A percentile compares a stretch with the other conserved stretches of the same genome.
Evolutionary conservation across 1,140 invertebrate species (phyloP).

Genomic region (Carposina sasakii): DNA sequence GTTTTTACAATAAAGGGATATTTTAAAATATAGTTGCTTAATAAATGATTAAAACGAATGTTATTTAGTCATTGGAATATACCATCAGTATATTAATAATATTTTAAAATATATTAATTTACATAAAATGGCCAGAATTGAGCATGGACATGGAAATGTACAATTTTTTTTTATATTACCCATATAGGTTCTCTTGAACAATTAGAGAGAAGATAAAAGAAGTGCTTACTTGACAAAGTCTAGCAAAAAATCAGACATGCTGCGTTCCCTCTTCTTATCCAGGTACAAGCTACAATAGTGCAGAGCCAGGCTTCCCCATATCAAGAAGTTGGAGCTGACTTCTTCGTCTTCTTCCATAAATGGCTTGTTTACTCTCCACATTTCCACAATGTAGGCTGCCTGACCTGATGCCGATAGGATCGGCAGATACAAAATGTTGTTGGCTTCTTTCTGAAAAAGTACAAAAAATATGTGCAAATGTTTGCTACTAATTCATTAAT

Average conservation of each 20-base stretch:
- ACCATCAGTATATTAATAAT: too few species aligned
- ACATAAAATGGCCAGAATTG: too few species aligned
- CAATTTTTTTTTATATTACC: too few species aligned
- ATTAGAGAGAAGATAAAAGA: not conserved
- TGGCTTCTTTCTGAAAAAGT: constrained; percentile 31
- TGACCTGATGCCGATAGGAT: constrained; percentile 31
- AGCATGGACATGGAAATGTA: too few species aligned
- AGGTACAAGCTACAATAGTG: constrained; percentile 38
- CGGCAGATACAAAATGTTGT: constrained; percentile 41
- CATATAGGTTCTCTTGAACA: too few species aligned
- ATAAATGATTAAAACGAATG: too few species aligned
- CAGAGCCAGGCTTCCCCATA: constrained; percentile 39
- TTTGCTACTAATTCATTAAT: too few species aligned
- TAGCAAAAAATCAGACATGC: constrained; percentile 46
- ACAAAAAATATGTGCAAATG: constrained; percentile 7
- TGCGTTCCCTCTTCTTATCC: constrained; percentile 38
- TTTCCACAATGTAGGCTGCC: constrained; percentile 41
- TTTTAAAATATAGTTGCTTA: too few species aligned
- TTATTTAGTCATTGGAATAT: too few species aligned
- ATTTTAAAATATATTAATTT: too few species aligned
- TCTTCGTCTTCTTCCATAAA: constrained; percentile 37
- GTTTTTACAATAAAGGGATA: too few species aligned
- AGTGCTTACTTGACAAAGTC: constrained; percentile 48
- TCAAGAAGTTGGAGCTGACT: constrained; percentile 30
- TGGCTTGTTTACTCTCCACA: constrained; percentile 33